phyloP scores from a whole-genome alignment of 2,888 invertebrate species.

The Noctua comes region DNA sequence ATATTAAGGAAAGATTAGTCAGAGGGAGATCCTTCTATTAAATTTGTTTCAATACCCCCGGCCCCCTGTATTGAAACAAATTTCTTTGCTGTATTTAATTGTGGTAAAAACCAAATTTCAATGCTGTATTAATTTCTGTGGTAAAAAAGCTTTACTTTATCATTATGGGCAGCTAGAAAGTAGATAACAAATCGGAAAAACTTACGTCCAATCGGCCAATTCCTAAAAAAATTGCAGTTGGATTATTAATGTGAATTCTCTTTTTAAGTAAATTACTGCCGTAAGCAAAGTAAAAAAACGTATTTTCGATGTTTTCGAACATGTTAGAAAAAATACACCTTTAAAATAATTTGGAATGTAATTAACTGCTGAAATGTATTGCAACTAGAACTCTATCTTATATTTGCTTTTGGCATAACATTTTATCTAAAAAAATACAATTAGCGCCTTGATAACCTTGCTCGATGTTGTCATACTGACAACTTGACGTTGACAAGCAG shows the following conservation, averaged over 20 bases:
- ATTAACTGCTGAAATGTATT: slow-evolving; percentile 3
- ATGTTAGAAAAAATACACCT: slow-evolving; percentile 51
- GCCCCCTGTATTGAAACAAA: no score
- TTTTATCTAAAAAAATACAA: neutral
- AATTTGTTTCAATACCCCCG: neutral
- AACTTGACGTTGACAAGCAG: no score
- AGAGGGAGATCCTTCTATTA: neutral
- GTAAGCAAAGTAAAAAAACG: slow-evolving; percentile 96
- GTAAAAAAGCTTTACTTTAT: neutral
- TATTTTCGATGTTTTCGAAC: slow-evolving; percentile 72
- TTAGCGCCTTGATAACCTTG: neutral
- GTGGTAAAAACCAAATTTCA: neutral
- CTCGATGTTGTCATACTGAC: no score
- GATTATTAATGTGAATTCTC: slow-evolving; percentile 95
- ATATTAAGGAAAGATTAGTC: neutral
- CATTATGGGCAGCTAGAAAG: neutral
- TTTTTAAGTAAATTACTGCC: slow-evolving; percentile 96
- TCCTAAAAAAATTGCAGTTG: slow-evolving; percentile 92
- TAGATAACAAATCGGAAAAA: slow-evolving; percentile 39
- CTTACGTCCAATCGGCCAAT: slow-evolving; percentile 92
- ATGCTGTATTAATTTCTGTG: neutral
- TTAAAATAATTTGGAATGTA: slow-evolving; percentile 9
- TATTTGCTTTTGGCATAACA: neutral
- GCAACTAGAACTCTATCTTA: neutral
- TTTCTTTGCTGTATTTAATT: neutral